Conservation (phyloP, 2,888 invertebrate genomes). For the Platerodrilus igneus region DNA sequence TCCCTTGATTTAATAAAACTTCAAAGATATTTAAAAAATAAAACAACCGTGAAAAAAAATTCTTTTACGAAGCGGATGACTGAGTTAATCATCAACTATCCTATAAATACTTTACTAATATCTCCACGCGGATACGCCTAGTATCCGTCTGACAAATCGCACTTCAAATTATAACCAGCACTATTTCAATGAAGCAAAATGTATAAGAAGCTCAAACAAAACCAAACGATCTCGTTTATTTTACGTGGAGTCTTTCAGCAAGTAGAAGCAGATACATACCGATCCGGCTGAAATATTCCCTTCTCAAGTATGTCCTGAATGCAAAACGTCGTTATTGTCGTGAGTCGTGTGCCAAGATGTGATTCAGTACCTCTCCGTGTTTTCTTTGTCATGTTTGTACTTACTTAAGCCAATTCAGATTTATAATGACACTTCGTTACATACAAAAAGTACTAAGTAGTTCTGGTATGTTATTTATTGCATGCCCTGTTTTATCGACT, state of each 20-base stretch:
- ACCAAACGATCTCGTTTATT: conserved; percentile 8
- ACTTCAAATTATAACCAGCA: conserved; percentile 10
- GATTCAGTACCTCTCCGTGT: conserved; percentile 37
- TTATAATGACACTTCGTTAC: conserved; percentile 30
- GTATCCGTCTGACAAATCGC: too few species aligned
- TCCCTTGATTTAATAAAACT: too few species aligned
- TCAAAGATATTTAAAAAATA: too few species aligned
- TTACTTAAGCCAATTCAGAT: conserved; percentile 36
- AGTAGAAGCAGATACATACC: conserved; percentile 20
- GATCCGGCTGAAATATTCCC: conserved; percentile 32
- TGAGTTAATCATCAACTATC: too few species aligned
- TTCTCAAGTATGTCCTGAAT: conserved; percentile 32
- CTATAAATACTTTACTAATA: too few species aligned
- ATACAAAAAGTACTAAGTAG: conserved; percentile 13
- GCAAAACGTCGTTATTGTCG: too few species aligned
- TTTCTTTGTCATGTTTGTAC: conserved; percentile 40
- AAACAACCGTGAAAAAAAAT: too few species aligned
- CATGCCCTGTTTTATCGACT: conserved; percentile 11
- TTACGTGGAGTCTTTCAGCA: conserved; percentile 30
- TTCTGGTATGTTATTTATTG: conserved; percentile 10
- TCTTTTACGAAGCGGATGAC: too few species aligned
- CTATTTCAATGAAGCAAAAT: conserved; percentile 11
- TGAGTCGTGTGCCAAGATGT: conserved; percentile 30
- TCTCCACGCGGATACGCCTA: too few species aligned
- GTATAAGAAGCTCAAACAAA: conserved; percentile 5